A percentile compares a stretch with the other conserved stretches of the same genome.
These are phyloP conservation scores for Hemithea aestivaria DNA, from an alignment of 2,888 invertebrate genomes.

Conservation along the genomic window DNA sequence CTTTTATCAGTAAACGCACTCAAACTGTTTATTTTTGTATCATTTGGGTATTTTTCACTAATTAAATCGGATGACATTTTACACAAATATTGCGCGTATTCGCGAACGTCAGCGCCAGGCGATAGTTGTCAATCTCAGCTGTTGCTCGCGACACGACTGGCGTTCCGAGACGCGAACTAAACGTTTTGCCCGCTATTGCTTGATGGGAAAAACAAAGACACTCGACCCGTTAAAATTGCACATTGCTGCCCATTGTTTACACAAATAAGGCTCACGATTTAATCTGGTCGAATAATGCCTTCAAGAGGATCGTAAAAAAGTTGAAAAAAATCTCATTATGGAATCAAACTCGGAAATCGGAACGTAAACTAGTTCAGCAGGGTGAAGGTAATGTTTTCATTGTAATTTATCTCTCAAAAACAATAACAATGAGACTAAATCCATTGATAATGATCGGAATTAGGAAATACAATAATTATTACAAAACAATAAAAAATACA, in stretches of 20 bases:
- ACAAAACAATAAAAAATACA: no score
- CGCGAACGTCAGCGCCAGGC: constrained; percentile 47
- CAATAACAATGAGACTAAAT: no score
- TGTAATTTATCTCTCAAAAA: no score
- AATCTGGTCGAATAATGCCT: constrained; percentile 33
- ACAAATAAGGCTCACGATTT: constrained; percentile 28
- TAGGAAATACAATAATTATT: no score
- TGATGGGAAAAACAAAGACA: constrained; percentile 55
- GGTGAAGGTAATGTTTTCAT: constrained; percentile 7
- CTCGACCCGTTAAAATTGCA: constrained; percentile 45
- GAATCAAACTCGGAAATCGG: constrained; percentile 46
- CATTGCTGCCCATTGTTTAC: constrained; percentile 33
- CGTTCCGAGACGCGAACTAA: constrained; percentile 45
- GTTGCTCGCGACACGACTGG: constrained; percentile 54
- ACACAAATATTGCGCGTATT: constrained; percentile 46
- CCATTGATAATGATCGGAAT: no score
- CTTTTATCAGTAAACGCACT: constrained; percentile 65
- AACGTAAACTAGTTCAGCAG: constrained; percentile 29
- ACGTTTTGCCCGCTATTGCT: constrained; percentile 51
- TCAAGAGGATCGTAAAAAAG: constrained; percentile 21
- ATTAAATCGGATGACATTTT: constrained; percentile 68
- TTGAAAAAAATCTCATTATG: constrained; percentile 35
- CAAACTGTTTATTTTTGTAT: constrained; percentile 62
- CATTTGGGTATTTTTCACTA: constrained; percentile 61
- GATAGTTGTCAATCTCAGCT: constrained; percentile 61